Evolutionary conservation across 2,113 vertebrate genomes (phyloP).

Genomic region (Cardinalis cardinalis): DNA sequence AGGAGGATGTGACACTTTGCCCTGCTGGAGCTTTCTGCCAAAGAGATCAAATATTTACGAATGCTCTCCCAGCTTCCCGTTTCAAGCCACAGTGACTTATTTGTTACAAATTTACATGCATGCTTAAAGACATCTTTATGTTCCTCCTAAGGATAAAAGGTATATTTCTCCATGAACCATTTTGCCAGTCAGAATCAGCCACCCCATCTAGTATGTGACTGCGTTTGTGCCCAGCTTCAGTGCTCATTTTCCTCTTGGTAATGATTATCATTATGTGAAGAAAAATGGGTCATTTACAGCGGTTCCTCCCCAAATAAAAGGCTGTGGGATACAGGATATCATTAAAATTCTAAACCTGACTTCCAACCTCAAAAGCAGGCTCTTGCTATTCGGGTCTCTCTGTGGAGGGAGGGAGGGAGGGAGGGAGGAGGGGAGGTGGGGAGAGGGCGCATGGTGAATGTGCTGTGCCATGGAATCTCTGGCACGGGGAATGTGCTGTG

Average conservation of each 20-base stretch:
- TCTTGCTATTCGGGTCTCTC: conserved; percentile 13
- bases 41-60: conserved; percentile 49
- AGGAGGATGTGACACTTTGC: conserved; percentile 7
- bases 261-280: conserved; percentile 59
- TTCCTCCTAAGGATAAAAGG: conserved; percentile 4
- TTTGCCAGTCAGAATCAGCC: conserved; percentile 4
- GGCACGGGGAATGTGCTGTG: too few species aligned
- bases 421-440: neutral
- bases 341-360: conserved; percentile 65
- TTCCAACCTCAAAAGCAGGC: conserved; percentile 51
- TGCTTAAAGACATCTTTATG: conserved; percentile 32
- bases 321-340: conserved; percentile 60
- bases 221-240: neutral
- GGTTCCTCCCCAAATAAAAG: conserved; percentile 55
- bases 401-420: neutral
- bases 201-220: neutral
- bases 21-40: conserved; percentile 2
- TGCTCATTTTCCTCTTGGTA: conserved; percentile 42
- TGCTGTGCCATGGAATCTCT: neutral
- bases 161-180: neutral
- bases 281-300: conserved; percentile 66
- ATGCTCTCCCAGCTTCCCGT: neutral
- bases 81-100: neutral
- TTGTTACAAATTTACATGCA: conserved; percentile 35
- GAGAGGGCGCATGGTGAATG: neutral